These are phyloP conservation scores for Glandiceps talaboti DNA, from an alignment of 53 echinoderm and acorn worm genomes.

Conservation along the genomic window DNA sequence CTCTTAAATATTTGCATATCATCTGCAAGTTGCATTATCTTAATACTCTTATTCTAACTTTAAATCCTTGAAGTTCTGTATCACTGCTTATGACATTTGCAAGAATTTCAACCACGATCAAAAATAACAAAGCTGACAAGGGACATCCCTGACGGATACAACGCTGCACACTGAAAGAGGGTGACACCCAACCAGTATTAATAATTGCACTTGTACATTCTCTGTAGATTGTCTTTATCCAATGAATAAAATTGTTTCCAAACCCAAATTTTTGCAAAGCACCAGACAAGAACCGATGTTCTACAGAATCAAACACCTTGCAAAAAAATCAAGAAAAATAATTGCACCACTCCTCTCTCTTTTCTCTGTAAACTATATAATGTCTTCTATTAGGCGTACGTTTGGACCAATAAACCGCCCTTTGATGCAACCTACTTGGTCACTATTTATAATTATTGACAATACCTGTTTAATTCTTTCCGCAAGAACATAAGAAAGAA, in stretches of 20 bases:
- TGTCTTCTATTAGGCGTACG: slow-evolving; percentile 5
- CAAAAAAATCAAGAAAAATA: slow-evolving; percentile 1
- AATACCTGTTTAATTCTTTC: neutral
- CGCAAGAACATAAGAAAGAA: neutral
- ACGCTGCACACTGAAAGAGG: neutral
- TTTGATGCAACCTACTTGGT: slow-evolving; percentile 4
- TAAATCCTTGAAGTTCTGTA: neutral
- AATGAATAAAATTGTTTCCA: neutral
- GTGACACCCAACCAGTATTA: neutral
- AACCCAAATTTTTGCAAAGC: neutral
- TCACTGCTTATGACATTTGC: neutral
- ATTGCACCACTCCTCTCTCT: neutral
- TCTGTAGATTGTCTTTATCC: neutral
- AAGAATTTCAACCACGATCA: neutral
- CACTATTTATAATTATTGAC: neutral
- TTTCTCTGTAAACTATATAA: slow-evolving; percentile 3
- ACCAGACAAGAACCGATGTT: neutral
- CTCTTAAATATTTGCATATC: neutral
- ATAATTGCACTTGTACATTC: neutral
- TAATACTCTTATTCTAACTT: neutral
- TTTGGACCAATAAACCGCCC: neutral
- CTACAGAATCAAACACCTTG: slow-evolving; percentile 5
- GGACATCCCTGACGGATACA: slow-evolving; percentile 3
- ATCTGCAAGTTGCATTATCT: neutral
- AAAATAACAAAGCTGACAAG: neutral